Base-by-base conservation (phyloP, 2,888 invertebrate genomes). In the Microctonus hyperodae region DNA sequence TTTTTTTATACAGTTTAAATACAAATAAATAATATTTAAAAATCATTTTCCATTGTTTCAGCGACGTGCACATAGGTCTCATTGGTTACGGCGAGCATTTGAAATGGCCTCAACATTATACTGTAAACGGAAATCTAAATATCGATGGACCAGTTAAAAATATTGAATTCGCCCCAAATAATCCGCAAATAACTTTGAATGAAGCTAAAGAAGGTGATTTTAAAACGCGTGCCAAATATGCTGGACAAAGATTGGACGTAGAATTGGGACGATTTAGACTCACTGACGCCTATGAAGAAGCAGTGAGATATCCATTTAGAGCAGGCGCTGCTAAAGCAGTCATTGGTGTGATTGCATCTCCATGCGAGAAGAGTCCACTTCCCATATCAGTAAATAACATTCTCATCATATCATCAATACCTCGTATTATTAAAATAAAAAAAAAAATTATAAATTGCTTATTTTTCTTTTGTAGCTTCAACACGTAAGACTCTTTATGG, bases 271-370 rank as follows among this genome's bases (percentile, higher is more conserved):
- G 77, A 0, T 79, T 81, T 65, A 76, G 75, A 48, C 68, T 83
- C 62, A 81, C 80, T n/a, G 84, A 84, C n/a, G 90, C 91, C 0
- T 91, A 92, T 83, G 77, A 85, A 11, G 86, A 89, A 40, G 88
- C 91, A 0, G 77, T 89, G 13, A 82, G 88, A 0, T 90, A 92
- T 83, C 93, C 93, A 0, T 92, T 92, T 86, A 88, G 95, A 70
- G 86, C 92, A 0, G 90, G 90, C 1, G 92, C 95, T 0, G 87
- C 90, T 51, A 95, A 93, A 79, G 88, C 90, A 61, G 87, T 92
- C 70, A 85, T 96, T 75, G 88, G 88, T 50, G 86, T 93, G 0
- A 86, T 90, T 28, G 89, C 90, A 13, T 86, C 88, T 25, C 83
- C 87, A 0, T 91, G 93, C 81, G 86, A 87, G 72, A 83, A 86